Evolutionary conservation across 1,140 invertebrate genomes (phyloP).

Genomic region (Zaprionus camerounensis): DNA sequence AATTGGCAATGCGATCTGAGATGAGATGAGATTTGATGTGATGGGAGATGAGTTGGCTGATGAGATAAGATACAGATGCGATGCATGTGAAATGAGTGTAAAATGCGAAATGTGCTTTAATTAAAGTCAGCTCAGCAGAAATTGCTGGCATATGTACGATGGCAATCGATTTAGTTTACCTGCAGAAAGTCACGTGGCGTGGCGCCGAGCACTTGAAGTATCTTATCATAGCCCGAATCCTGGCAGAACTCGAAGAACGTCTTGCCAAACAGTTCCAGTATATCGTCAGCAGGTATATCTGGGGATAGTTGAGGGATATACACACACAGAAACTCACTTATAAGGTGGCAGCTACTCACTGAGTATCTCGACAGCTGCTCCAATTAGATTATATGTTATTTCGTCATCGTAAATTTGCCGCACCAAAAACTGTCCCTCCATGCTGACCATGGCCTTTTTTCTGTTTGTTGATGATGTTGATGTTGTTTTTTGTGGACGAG

Average conservation of each 20-base stretch:
- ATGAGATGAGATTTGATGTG: not conserved
- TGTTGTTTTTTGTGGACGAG: not conserved
- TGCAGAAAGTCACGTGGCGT: constrained; percentile 96
- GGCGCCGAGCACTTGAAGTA: constrained; percentile 95
- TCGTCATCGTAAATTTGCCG: constrained; percentile 97
- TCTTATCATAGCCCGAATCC: constrained; percentile 97
- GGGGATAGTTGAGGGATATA: not conserved
- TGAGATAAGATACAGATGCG: constrained; percentile 5
- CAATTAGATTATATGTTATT: constrained; percentile 96
- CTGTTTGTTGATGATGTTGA: constrained; percentile 85
- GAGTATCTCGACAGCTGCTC: constrained; percentile 94
- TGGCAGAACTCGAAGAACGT: constrained; percentile 98
- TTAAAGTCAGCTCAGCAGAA: constrained; percentile 48
- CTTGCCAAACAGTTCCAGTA: constrained; percentile 96
- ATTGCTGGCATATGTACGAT: constrained; percentile 6
- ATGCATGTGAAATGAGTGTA: constrained; percentile 67
- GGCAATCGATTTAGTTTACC: constrained; percentile 85
- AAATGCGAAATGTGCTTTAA: constrained; percentile 67
- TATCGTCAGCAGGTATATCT: constrained; percentile 96
- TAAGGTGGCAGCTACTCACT: constrained; percentile 87
- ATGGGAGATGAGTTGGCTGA: not conserved
- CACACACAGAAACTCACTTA: constrained; percentile 9
- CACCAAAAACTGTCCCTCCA: constrained; percentile 97
- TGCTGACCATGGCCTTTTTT: constrained; percentile 95
- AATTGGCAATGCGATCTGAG: constrained; percentile 43